phyloP scores from a whole-genome alignment of 2,797 vertebrate species.

The Enteromius treurensis region DNA sequence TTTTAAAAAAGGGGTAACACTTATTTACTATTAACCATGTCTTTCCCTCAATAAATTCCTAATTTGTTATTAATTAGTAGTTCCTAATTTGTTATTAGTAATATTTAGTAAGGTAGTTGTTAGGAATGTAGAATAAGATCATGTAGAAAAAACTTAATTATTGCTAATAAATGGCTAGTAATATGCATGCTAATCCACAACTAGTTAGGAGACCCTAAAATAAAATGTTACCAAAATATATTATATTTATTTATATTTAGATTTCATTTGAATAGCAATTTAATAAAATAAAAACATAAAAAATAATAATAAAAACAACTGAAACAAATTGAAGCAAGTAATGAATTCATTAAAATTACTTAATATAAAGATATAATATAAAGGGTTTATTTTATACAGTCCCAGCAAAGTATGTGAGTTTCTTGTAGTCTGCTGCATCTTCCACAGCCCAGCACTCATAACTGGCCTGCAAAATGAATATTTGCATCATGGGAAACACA shows the following conservation, averaged over 20 bases:
- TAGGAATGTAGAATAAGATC: no score
- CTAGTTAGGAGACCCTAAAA: no score
- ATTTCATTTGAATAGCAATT: background rate
- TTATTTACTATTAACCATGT: no score
- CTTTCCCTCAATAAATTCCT: no score
- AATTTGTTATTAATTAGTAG: no score
- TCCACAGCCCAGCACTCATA: background rate
- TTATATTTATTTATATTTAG: background rate
- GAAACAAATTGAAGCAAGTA: background rate
- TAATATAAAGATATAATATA: no score
- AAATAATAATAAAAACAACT: background rate
- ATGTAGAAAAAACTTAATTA: no score
- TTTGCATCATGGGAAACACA: constrained; percentile 2
- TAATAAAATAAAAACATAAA: background rate
- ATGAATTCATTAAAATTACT: background rate
- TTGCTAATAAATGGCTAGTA: no score
- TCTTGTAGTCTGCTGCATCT: background rate
- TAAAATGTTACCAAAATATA: no score
- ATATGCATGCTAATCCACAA: no score
- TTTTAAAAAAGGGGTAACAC: background rate
- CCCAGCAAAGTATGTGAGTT: background rate
- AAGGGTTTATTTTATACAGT: background rate
- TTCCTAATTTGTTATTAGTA: no score
- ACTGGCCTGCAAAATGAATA: background rate
- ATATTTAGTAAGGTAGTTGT: no score